Percentiles rank a stretch among this genome's conserved stretches.
These are phyloP conservation scores for Simalia tracyae DNA, from an alignment of 2,797 vertebrate species.

Conservation along the genomic window DNA sequence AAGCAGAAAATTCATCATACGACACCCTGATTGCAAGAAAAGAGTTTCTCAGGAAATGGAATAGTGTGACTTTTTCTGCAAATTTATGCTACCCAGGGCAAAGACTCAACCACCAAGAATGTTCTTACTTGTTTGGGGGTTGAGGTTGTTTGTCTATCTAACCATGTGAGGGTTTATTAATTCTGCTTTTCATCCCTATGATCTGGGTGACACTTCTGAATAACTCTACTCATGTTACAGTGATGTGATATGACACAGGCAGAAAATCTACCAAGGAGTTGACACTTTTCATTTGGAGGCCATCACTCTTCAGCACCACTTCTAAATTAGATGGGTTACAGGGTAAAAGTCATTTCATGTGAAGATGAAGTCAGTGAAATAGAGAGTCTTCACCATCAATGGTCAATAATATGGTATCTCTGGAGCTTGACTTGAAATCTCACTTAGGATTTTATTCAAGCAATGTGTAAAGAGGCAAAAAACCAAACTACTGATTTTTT, in stretches of 20 bases:
- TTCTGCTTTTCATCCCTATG: neutral
- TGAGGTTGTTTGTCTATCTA: neutral
- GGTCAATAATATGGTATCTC: neutral
- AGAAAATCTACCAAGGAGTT: neutral
- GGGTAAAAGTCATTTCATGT: neutral
- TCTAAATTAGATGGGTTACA: neutral
- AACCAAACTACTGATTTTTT: neutral
- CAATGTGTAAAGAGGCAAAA: neutral
- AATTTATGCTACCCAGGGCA: neutral
- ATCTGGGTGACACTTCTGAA: neutral
- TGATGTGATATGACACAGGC: neutral
- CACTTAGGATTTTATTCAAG: neutral
- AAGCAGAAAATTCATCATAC: neutral
- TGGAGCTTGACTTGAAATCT: neutral
- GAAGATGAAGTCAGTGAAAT: slow-evolving; percentile 1
- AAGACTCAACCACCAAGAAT: neutral
- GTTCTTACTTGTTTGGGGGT: neutral
- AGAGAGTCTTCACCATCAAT: neutral
- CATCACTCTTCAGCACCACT: neutral
- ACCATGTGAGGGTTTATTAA: neutral
- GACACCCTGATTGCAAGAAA: neutral
- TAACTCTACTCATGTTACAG: neutral
- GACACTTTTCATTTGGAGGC: slow-evolving; percentile 1
- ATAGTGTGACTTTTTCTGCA: neutral
- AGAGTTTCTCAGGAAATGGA: neutral